Evolutionary conservation across 2,888 invertebrate genomes (phyloP).

Genomic region (Eremobia ochroleuca): DNA sequence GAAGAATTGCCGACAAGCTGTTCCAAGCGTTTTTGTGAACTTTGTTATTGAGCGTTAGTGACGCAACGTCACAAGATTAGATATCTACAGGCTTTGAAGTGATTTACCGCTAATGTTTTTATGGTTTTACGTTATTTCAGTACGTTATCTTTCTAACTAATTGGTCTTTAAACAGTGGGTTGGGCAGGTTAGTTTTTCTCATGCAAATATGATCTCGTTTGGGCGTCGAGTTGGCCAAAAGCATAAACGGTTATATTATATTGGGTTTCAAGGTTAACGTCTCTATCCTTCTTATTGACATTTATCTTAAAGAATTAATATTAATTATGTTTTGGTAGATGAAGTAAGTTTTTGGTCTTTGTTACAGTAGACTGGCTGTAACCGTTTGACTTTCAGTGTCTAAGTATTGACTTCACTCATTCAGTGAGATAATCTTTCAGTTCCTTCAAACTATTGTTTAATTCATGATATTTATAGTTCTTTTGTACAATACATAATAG

Average conservation of each 20-base stretch:
- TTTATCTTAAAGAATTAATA: slow-evolving; percentile 10
- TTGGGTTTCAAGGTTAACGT: slow-evolving; percentile 57
- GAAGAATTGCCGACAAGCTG: slow-evolving; percentile 57
- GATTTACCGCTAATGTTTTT: slow-evolving; percentile 54
- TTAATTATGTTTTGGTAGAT: not conserved
- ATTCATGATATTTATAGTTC: slow-evolving; percentile 33
- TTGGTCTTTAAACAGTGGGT: slow-evolving; percentile 22
- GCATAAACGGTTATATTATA: slow-evolving; percentile 50
- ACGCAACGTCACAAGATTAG: slow-evolving; percentile 68
- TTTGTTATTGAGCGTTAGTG: slow-evolving; percentile 67
- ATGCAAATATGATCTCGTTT: slow-evolving; percentile 46
- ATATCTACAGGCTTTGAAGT: slow-evolving; percentile 55
- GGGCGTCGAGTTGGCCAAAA: slow-evolving; percentile 48
- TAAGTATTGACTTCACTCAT: slow-evolving; percentile 21
- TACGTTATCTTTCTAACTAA: slow-evolving; percentile 33
- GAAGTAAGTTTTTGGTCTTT: slow-evolving; percentile 12
- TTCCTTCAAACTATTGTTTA: slow-evolving; percentile 24
- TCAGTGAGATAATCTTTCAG: slow-evolving; percentile 21
- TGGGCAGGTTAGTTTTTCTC: slow-evolving; percentile 35
- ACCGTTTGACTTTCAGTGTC: slow-evolving; percentile 31
- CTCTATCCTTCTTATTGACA: slow-evolving; percentile 25
- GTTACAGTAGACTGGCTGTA: slow-evolving; percentile 10
- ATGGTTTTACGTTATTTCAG: slow-evolving; percentile 28
- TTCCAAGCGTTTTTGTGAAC: slow-evolving; percentile 62
- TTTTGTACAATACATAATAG: slow-evolving; percentile 29